Evolutionary conservation across 2,888 invertebrate genomes (phyloP).

Genomic region (Sinhomidia bicolor): DNA sequence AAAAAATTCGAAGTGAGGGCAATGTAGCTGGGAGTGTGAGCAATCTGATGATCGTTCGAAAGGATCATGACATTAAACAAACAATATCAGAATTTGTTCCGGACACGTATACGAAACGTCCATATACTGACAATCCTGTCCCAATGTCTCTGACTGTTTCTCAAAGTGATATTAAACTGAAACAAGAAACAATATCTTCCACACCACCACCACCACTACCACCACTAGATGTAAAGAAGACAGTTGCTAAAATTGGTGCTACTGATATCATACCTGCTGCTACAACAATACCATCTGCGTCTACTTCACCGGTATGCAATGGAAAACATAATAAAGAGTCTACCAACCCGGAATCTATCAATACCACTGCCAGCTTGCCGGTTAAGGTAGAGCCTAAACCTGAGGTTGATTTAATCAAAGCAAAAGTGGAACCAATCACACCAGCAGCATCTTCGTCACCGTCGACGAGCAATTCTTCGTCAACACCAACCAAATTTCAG

Average conservation of each 20-base stretch:
- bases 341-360: background rate
- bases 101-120: slow-evolving; percentile 3
- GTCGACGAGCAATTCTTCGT: slow-evolving; percentile 80
- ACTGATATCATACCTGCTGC: slow-evolving; percentile 34
- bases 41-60: slow-evolving; percentile 49
- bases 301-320: slow-evolving; percentile 46
- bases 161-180: slow-evolving; percentile 45
- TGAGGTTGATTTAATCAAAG: slow-evolving; percentile 26
- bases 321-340: slow-evolving; percentile 62
- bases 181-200: background rate
- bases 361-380: background rate
- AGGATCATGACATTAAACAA: slow-evolving; percentile 60
- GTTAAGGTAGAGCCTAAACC: background rate
- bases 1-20: slow-evolving; percentile 60
- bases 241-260: slow-evolving; percentile 57
- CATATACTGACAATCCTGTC: slow-evolving; percentile 39
- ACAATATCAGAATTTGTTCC: background rate
- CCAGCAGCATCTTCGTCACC: slow-evolving; percentile 80
- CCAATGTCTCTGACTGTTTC: slow-evolving; percentile 58
- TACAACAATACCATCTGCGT: background rate
- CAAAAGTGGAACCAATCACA: slow-evolving; percentile 31
- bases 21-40: background rate
- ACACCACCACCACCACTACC: slow-evolving; percentile 20
- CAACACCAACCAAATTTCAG: slow-evolving; percentile 60
- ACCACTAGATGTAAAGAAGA: slow-evolving; percentile 40